These are phyloP conservation scores for Lacerta viridis DNA, from an alignment of 2,797 vertebrate genomes.

Conservation along the genomic window DNA sequence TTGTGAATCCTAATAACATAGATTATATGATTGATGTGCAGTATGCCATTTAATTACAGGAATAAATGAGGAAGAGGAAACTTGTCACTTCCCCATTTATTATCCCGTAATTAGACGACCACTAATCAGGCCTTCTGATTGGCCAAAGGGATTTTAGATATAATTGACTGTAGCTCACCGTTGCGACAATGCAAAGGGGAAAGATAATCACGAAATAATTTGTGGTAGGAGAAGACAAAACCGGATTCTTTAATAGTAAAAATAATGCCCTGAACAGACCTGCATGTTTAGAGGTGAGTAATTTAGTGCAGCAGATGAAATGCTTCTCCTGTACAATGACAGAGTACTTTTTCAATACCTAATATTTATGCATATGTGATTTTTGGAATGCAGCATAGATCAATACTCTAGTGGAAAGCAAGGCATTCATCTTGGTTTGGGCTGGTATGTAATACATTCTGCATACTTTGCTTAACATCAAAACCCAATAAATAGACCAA, in stretches of 20 bases:
- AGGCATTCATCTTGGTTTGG: slow-evolving; percentile 51
- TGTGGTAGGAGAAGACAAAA: slow-evolving; percentile 42
- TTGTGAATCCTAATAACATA: slow-evolving; percentile 65
- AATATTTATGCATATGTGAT: slow-evolving; percentile 52
- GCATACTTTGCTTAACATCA: slow-evolving; percentile 41
- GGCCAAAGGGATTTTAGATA: slow-evolving; percentile 57
- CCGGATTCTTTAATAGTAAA: slow-evolving; percentile 29
- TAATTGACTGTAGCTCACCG: slow-evolving; percentile 58
- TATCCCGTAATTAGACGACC: slow-evolving; percentile 71
- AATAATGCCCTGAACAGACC: slow-evolving; percentile 32
- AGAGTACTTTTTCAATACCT: slow-evolving; percentile 38
- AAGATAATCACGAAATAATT: slow-evolving; percentile 20
- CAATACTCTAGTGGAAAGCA: slow-evolving; percentile 30
- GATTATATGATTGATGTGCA: slow-evolving; percentile 70
- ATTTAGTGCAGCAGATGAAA: slow-evolving; percentile 63
- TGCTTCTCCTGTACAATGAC: slow-evolving; percentile 54
- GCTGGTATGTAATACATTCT: slow-evolving; percentile 40
- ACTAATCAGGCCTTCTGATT: slow-evolving; percentile 71
- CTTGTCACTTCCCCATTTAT: slow-evolving; percentile 73
- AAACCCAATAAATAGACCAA: slow-evolving; percentile 2
- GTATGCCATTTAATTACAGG: slow-evolving; percentile 70
- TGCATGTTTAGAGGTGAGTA: slow-evolving; percentile 46
- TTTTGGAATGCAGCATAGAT: slow-evolving; percentile 38
- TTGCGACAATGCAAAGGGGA: slow-evolving; percentile 47
- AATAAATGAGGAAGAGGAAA: slow-evolving; percentile 72